A percentile compares a stretch with the other conserved stretches of the same genome.
These are phyloP conservation scores for Sprattus sprattus DNA, from an alignment of 2,113 vertebrate genomes.

Conservation along the genomic window DNA sequence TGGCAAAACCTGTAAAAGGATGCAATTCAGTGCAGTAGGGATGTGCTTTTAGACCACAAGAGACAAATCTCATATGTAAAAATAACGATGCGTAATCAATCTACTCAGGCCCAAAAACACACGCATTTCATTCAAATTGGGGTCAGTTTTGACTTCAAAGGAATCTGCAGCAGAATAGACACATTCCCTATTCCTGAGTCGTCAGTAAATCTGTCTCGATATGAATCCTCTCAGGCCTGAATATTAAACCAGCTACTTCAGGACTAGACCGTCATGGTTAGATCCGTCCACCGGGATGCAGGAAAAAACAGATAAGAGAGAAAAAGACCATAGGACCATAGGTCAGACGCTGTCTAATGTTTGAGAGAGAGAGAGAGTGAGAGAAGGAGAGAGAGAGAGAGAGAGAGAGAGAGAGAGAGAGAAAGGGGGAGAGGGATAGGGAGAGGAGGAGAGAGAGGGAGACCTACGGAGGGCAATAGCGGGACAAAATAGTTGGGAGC, in stretches of 20 bases:
- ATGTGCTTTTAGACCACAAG: neutral
- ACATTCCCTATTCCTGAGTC: neutral
- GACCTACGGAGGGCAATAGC: neutral
- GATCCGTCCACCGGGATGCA: neutral
- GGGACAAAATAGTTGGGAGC: neutral
- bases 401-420: too few relatives aligned
- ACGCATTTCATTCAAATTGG: neutral
- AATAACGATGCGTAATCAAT: neutral
- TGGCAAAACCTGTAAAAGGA: conserved; percentile 75
- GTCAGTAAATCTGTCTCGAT: neutral
- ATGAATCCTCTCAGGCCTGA: neutral
- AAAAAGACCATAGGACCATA: neutral
- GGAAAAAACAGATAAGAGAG: neutral
- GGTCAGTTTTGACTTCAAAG: conserved; percentile 14
- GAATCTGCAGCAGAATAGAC: neutral
- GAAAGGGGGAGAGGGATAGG: neutral
- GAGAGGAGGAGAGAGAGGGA: neutral
- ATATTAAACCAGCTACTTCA: neutral
- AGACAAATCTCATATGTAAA: neutral
- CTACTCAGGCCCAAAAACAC: neutral
- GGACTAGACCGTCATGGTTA: neutral
- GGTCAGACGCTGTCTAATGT: neutral
- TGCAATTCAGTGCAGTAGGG: neutral
- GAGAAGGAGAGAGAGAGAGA: too few relatives aligned
- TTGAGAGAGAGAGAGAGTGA: neutral